Evolutionary conservation across 1,140 invertebrate species (phyloP).

Genomic region (Pollicipes pollicipes): DNA sequence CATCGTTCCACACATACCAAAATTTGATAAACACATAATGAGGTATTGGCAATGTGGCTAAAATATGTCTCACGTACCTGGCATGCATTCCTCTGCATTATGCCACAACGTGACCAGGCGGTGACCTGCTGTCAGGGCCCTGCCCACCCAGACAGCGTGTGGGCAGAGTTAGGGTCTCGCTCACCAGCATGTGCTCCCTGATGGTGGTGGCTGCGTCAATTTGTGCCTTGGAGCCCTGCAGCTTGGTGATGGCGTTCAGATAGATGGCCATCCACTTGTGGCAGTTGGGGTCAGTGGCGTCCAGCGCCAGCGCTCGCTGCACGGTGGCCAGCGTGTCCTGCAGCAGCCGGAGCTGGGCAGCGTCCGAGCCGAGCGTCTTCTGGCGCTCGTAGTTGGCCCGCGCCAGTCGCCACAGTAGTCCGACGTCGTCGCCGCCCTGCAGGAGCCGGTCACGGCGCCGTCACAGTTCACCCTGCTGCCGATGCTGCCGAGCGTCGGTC

Average conservation of each 20-base stretch:
- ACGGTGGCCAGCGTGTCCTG: conserved; percentile 26
- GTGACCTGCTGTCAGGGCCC: conserved; percentile 44
- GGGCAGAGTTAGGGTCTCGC: conserved; percentile 41
- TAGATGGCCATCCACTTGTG: conserved; percentile 66
- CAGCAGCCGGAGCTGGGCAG: conserved; percentile 37
- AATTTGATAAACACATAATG: no score
- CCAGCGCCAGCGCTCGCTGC: conserved; percentile 35
- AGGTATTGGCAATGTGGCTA: no score
- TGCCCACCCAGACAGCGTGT: no score
- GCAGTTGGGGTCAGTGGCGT: conserved; percentile 36
- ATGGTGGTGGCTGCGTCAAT: conserved; percentile 47
- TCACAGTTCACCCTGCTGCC: no score
- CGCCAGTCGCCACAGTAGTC: conserved; percentile 50
- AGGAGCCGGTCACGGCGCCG: no score
- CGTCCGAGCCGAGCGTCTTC: conserved; percentile 35
- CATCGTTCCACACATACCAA: no score
- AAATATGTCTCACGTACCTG: conserved; percentile 3
- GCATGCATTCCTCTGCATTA: conserved; percentile 31
- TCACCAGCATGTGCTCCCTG: conserved; percentile 50
- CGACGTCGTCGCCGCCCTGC: no score
- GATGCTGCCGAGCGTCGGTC: no score
- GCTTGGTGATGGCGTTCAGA: conserved; percentile 41
- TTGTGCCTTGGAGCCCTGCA: conserved; percentile 42
- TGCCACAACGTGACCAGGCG: conserved; percentile 48
- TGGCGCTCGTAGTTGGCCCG: conserved; percentile 53